Evolutionary conservation across 1,140 invertebrate species (phyloP).

Genomic region (Caenorhabditis inopinata): DNA sequence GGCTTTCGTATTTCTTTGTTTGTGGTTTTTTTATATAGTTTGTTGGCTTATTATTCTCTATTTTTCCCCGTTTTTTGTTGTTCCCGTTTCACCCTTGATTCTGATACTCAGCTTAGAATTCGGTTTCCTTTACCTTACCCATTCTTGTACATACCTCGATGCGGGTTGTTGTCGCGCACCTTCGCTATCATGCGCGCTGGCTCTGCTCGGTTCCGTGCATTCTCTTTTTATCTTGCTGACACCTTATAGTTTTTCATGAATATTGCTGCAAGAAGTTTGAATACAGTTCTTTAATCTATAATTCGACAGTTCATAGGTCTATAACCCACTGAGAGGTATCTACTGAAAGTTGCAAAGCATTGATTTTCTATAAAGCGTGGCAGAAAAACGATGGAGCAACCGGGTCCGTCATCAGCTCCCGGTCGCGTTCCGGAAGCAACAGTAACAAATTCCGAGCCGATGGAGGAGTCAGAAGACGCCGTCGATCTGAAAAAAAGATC

Average conservation of each 20-base stretch:
- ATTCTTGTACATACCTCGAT: slow-evolving; percentile 20
- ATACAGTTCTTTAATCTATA: no score
- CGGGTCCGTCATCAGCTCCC: no score
- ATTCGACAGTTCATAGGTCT: no score
- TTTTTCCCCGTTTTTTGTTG: background rate
- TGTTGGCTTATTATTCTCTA: background rate
- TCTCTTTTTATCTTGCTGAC: background rate
- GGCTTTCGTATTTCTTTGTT: background rate
- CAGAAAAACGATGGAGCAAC: no score
- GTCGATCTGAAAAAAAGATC: background rate
- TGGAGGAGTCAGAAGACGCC: no score
- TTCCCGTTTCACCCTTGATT: background rate
- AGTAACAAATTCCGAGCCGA: no score
- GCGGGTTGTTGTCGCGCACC: slow-evolving; percentile 32
- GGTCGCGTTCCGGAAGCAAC: no score
- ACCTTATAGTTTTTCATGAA: background rate
- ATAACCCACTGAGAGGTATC: no score
- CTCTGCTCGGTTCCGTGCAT: slow-evolving; percentile 28
- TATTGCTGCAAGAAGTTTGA: no score
- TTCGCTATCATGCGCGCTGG: background rate
- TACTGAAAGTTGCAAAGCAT: no score
- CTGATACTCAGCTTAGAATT: slow-evolving; percentile 40
- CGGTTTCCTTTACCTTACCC: slow-evolving; percentile 51
- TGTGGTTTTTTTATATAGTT: background rate
- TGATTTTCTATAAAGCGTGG: no score